phyloP scores from a whole-genome alignment of 2,113 vertebrate genomes.

The Glareola pratincola region DNA sequence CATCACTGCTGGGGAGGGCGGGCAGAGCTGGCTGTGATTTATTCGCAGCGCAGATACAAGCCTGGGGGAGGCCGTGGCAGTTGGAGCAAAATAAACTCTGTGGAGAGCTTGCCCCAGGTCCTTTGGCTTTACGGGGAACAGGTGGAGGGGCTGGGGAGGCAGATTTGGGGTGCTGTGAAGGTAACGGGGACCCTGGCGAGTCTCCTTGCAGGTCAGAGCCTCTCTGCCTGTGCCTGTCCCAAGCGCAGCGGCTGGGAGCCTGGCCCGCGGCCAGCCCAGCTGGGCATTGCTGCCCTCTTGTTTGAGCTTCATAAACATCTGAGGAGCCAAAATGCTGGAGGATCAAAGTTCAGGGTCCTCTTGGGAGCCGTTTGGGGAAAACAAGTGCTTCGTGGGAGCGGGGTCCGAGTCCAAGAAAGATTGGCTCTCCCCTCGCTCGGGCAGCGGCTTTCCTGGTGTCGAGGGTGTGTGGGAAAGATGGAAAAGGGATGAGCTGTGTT shows the following conservation, averaged over 20 bases:
- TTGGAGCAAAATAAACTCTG: neutral
- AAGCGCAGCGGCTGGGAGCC: neutral
- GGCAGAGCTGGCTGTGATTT: neutral
- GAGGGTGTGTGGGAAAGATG: neutral
- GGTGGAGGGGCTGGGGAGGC: neutral
- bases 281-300: neutral
- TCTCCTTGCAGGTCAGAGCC: neutral
- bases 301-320: neutral
- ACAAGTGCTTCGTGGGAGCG: neutral
- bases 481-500: neutral
- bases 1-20: neutral
- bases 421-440: neutral
- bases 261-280: neutral
- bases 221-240: neutral
- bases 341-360: neutral
- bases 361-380: neutral
- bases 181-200: accelerated
- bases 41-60: neutral
- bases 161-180: neutral
- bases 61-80: accelerated
- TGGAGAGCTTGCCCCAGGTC: neutral
- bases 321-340: neutral
- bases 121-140: neutral
- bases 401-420: neutral
- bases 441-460: neutral